phyloP scores from a whole-genome alignment of 2,113 vertebrate genomes.

The Globicephala melas region DNA sequence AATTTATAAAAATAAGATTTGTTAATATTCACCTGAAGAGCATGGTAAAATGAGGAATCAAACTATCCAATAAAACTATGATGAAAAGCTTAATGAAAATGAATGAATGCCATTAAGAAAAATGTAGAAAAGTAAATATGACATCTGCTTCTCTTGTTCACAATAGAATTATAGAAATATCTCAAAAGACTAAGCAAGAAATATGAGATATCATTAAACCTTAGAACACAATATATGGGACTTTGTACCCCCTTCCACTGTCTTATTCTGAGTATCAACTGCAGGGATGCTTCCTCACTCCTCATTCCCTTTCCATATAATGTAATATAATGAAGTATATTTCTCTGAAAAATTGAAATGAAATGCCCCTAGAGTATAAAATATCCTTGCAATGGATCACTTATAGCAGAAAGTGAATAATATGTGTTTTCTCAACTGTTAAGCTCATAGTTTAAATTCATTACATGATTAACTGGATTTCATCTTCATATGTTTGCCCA shows the following conservation, averaged over 20 bases:
- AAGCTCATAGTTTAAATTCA: not conserved
- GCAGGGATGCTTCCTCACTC: not conserved
- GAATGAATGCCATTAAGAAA: not conserved
- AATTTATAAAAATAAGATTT: not conserved
- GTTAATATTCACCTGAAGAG: not conserved
- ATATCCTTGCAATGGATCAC: not conserved
- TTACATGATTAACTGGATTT: not conserved
- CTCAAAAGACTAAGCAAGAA: not conserved
- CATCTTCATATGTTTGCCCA: not conserved
- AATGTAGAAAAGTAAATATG: not conserved
- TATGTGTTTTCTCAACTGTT: not conserved
- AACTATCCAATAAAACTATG: not conserved
- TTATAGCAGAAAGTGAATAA: not conserved
- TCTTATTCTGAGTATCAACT: not conserved
- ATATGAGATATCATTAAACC: not conserved
- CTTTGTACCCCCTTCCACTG: not conserved
- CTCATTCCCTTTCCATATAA: fast-evolving
- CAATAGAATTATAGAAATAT: not conserved
- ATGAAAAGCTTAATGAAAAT: not conserved
- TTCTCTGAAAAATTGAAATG: not conserved
- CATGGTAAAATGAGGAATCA: not conserved
- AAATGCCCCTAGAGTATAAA: not conserved
- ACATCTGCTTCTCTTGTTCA: not conserved
- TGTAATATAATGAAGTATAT: not conserved
- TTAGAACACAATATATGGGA: not conserved